Evolutionary conservation across 2,888 invertebrate genomes (phyloP).

Genomic region (Eretmocerus hayati): DNA sequence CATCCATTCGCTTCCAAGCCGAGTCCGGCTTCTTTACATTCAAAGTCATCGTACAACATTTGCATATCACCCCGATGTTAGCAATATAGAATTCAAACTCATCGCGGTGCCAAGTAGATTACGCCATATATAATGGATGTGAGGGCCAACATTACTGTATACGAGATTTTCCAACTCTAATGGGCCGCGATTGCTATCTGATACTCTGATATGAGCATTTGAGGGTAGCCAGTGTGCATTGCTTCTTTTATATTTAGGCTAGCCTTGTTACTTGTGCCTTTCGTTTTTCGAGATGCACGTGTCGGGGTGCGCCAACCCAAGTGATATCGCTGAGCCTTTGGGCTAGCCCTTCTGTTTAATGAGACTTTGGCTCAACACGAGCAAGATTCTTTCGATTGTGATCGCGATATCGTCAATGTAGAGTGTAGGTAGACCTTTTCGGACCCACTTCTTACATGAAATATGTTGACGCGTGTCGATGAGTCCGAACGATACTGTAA

Average conservation of each 20-base stretch:
- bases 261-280: no score
- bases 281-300: no score
- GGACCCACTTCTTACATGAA: no score
- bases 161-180: constrained; percentile 1
- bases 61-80: constrained; percentile 12
- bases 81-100: no score
- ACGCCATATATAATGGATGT: constrained; percentile 9
- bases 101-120: constrained; percentile 16
- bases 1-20: neutral
- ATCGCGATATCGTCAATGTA: no score
- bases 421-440: no score
- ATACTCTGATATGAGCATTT: neutral
- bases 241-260: no score
- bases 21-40: neutral
- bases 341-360: neutral
- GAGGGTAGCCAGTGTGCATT: constrained; percentile 2
- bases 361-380: neutral
- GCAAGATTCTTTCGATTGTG: no score
- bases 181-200: constrained; percentile 9
- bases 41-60: constrained; percentile 3
- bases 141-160: no score
- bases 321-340: neutral
- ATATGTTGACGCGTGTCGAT: no score
- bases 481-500: no score
- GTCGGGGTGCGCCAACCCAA: neutral